Base-by-base conservation (phyloP, 2,113 vertebrate species). In the Mystacornis crossleyi region DNA sequence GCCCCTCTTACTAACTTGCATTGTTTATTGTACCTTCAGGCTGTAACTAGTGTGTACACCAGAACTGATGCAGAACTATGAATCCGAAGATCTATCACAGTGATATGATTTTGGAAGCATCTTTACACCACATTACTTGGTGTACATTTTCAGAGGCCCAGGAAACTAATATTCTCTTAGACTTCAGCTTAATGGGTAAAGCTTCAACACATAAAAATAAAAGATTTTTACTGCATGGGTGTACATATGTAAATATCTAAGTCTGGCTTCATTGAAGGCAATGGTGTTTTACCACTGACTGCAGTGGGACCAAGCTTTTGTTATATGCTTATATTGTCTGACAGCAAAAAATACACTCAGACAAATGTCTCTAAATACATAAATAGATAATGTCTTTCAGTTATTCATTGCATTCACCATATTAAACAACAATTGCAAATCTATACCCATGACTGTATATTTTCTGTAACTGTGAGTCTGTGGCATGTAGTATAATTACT, bases 1-100 rank as follows among this genome's bases (percentile, higher is more conserved):
- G 33, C 33, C 24, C 8, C 7, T 79, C 38, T 83, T 89, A 64
- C 38, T 91, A 91, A 69, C 72, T 95, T 77, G 58, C 40, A 40
- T 89, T 72, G 80, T 93, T 96, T 89, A 86, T 92, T 91, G 53
- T 55, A 72, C 26, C 75, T 94, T 82, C 42, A 80, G 83, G 80
- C 88, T 84, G 12, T 36, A 54, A 71, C 47, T 58, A 51, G 21
- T 28, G 14, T 81, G 55, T 78, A 72, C 65, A 38, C 51, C 60
- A 66, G 61, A 87, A 84, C 0, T 81, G 81, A 78, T 66, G 36
- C 55, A 54, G 38, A 93, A 45, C 69, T 70, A 18, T 50, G 88
- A 81, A 78, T 66, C 45, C 78, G 60, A 77, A 91, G 50, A 61
- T 78, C 45, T 84, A 64, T 94, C 58, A 77, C 17, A 74, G 40